phyloP scores from a whole-genome alignment of 2,888 invertebrate species.

The Rhingia rostrata region DNA sequence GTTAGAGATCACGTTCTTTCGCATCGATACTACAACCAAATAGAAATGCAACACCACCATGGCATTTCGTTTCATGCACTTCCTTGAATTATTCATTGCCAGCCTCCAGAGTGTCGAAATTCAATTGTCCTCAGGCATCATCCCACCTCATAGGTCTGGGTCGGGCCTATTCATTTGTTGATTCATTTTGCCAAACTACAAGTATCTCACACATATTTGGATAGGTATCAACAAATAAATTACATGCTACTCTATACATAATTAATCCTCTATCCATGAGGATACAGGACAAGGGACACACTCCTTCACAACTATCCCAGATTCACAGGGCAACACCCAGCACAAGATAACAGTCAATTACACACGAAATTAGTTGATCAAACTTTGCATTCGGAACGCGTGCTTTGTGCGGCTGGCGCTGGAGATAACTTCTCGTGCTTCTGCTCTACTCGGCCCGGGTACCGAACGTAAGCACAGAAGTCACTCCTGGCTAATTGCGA shows the following conservation, averaged over 20 bases:
- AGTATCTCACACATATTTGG: constrained; percentile 25
- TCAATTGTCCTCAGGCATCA: not conserved
- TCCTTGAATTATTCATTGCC: constrained; percentile 19
- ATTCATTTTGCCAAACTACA: constrained; percentile 6
- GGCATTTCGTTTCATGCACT: not conserved
- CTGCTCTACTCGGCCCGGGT: not conserved
- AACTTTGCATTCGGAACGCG: constrained; percentile 42
- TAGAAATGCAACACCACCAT: constrained; percentile 9
- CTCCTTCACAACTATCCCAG: not conserved
- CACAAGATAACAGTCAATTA: constrained; percentile 54
- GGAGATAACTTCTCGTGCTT: not conserved
- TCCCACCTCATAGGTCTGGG: not conserved
- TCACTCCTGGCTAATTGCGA: constrained; percentile 65
- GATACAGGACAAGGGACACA: not conserved
- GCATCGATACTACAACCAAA: constrained; percentile 47
- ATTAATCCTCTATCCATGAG: constrained; percentile 35
- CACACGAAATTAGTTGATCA: constrained; percentile 50
- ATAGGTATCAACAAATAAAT: constrained; percentile 46
- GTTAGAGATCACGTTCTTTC: constrained; percentile 3
- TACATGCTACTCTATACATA: constrained; percentile 17
- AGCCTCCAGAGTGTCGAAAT: not conserved
- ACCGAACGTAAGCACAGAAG: constrained; percentile 53
- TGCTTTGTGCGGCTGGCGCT: constrained; percentile 13
- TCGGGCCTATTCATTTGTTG: constrained; percentile 13
- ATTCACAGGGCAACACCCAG: constrained; percentile 3